Evolutionary conservation across 2,888 invertebrate genomes (phyloP).

Genomic region (Caenorhabditis doughertyi): DNA sequence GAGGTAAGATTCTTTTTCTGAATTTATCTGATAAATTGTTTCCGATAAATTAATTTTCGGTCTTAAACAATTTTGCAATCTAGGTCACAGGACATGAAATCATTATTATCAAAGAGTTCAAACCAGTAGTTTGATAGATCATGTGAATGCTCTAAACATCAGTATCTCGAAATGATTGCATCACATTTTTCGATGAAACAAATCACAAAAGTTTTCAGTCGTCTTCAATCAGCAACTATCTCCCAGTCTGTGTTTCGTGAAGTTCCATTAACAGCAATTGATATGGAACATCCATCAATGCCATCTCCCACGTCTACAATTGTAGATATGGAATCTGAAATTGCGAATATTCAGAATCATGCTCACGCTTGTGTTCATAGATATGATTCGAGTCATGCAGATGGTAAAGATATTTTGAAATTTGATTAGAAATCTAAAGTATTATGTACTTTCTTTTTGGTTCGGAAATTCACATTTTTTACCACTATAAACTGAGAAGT

Average conservation of each 20-base stretch:
- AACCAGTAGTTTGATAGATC: constrained; percentile 15
- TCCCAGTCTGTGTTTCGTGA: constrained; percentile 31
- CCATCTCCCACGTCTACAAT: constrained; percentile 35
- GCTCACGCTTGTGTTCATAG: constrained; percentile 49
- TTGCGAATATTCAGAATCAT: constrained; percentile 53
- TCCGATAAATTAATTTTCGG: no score
- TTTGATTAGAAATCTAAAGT: no score
- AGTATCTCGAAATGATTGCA: neutral
- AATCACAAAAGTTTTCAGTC: no score
- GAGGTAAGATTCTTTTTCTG: neutral
- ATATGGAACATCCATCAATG: constrained; percentile 40
- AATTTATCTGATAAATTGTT: no score
- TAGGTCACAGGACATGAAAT: neutral
- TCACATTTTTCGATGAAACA: no score
- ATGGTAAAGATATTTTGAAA: constrained; percentile 3
- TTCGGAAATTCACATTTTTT: no score
- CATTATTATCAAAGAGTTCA: neutral
- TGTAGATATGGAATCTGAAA: constrained; percentile 48
- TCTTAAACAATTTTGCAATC: no score
- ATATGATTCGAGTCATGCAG: constrained; percentile 43
- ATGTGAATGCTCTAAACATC: neutral
- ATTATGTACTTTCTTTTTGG: no score
- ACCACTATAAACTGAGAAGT: no score
- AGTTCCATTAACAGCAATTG: constrained; percentile 21
- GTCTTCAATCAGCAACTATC: constrained; percentile 15